Evolutionary conservation across 2,113 vertebrate genomes (phyloP).

Genomic region (Maccullochella peelii): DNA sequence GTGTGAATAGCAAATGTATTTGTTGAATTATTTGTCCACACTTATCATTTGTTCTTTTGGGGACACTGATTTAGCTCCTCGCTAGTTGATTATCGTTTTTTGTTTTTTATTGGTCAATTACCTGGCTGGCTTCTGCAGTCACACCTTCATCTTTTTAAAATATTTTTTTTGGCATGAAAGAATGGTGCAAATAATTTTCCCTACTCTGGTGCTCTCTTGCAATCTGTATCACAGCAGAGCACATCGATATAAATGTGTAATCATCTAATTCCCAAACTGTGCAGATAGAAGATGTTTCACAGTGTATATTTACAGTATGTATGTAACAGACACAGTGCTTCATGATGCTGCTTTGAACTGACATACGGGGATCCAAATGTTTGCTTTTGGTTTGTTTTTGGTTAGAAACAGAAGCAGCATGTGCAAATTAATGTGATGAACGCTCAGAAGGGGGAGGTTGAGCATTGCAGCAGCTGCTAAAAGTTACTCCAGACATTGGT

Average conservation of each 20-base stretch:
- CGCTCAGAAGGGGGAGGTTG: slow-evolving; percentile 56
- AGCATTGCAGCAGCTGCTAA: slow-evolving; percentile 70
- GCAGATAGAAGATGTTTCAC: slow-evolving; percentile 74
- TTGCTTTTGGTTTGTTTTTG: slow-evolving; percentile 24
- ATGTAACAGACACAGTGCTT: slow-evolving; percentile 71
- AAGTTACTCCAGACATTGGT: slow-evolving; percentile 56
- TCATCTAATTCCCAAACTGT: slow-evolving; percentile 72
- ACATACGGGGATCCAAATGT: slow-evolving; percentile 50
- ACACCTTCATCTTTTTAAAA: slow-evolving; percentile 8
- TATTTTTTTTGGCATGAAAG: slow-evolving; percentile 48
- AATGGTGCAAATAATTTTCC: slow-evolving; percentile 17
- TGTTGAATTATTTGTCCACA: slow-evolving; percentile 43
- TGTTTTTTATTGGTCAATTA: background rate
- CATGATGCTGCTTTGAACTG: slow-evolving; percentile 67
- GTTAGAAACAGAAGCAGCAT: slow-evolving; percentile 49
- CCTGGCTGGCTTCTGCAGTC: slow-evolving; percentile 22
- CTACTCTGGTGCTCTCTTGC: slow-evolving; percentile 64
- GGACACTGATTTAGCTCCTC: slow-evolving; percentile 18
- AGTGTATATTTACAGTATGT: slow-evolving; percentile 69
- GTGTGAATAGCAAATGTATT: slow-evolving; percentile 63
- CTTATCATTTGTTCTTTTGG: slow-evolving; percentile 15
- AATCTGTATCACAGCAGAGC: slow-evolving; percentile 75
- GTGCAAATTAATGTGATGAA: slow-evolving; percentile 45
- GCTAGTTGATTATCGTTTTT: background rate
- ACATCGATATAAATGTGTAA: slow-evolving; percentile 69